Evolutionary conservation across 2,888 invertebrate species (phyloP).

Genomic region (Acleris cristana): DNA sequence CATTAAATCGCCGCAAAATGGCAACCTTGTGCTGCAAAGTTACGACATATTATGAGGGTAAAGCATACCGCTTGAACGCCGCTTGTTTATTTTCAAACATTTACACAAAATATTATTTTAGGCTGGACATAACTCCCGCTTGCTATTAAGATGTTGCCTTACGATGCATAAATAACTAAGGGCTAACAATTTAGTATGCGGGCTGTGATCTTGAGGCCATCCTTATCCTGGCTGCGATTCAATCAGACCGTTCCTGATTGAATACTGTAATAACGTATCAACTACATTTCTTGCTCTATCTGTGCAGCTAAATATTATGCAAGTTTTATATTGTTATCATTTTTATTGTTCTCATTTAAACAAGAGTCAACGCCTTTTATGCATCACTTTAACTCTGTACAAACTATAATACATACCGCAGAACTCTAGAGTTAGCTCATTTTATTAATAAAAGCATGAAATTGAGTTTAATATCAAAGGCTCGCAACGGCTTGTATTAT

Average conservation of each 20-base stretch:
- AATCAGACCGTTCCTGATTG: slow-evolving; percentile 60
- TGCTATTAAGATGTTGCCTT: slow-evolving; percentile 81
- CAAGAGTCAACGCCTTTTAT: neutral
- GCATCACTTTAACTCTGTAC: neutral
- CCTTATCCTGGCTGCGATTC: slow-evolving; percentile 61
- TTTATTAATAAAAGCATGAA: slow-evolving; percentile 36
- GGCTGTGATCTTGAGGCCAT: slow-evolving; percentile 67
- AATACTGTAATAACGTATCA: slow-evolving; percentile 71
- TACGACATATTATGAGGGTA: slow-evolving; percentile 68
- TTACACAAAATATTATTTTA: slow-evolving; percentile 83
- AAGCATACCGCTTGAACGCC: slow-evolving; percentile 61
- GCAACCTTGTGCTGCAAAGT: slow-evolving; percentile 56
- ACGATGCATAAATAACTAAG: slow-evolving; percentile 81
- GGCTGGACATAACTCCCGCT: slow-evolving; percentile 77
- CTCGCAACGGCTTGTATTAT: slow-evolving; percentile 35
- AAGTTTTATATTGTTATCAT: neutral
- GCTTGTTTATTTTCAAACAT: slow-evolving; percentile 80
- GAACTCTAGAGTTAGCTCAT: slow-evolving; percentile 29
- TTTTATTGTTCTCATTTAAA: neutral
- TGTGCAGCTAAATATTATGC: slow-evolving; percentile 7
- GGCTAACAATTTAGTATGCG: slow-evolving; percentile 81
- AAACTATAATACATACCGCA: slow-evolving; percentile 15
- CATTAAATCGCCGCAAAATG: slow-evolving; percentile 65
- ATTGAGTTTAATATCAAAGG: slow-evolving; percentile 38
- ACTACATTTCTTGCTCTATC: slow-evolving; percentile 56